Evolutionary conservation across 2,888 invertebrate species (phyloP).

Genomic region (Melanargia galathea): DNA sequence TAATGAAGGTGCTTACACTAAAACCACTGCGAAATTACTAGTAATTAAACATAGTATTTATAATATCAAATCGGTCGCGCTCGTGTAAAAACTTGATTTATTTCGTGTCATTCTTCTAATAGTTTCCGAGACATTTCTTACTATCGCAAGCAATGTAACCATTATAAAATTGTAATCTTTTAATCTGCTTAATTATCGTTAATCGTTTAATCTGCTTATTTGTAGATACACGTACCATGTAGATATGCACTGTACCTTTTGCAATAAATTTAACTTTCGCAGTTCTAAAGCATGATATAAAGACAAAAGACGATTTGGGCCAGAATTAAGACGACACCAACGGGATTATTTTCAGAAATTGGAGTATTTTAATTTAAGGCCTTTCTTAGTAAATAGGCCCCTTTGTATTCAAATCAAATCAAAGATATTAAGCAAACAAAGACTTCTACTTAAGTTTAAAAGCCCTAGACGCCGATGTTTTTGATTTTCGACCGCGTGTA

Average conservation of each 20-base stretch:
- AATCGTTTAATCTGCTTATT: no score
- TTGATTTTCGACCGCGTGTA: neutral
- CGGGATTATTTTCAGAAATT: neutral
- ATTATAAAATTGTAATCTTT: no score
- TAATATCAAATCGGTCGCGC: neutral
- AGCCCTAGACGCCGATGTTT: neutral
- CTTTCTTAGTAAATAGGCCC: neutral
- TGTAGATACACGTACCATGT: no score
- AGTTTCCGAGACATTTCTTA: no score
- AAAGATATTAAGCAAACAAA: neutral
- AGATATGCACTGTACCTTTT: no score
- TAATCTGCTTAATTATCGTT: no score
- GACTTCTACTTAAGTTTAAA: neutral
- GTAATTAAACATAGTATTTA: conserved; percentile 6
- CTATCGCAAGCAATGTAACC: no score
- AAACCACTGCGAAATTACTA: neutral
- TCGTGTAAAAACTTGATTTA: no score
- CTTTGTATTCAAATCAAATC: neutral
- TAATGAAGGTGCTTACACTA: conserved; percentile 8
- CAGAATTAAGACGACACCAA: neutral
- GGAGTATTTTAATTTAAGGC: conserved; percentile 6
- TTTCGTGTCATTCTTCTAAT: no score
- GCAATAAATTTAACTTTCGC: no score
- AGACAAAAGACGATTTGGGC: no score
- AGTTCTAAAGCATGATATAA: no score